phyloP scores from a whole-genome alignment of 2,113 vertebrate genomes.

The Dermatemys mawii region DNA sequence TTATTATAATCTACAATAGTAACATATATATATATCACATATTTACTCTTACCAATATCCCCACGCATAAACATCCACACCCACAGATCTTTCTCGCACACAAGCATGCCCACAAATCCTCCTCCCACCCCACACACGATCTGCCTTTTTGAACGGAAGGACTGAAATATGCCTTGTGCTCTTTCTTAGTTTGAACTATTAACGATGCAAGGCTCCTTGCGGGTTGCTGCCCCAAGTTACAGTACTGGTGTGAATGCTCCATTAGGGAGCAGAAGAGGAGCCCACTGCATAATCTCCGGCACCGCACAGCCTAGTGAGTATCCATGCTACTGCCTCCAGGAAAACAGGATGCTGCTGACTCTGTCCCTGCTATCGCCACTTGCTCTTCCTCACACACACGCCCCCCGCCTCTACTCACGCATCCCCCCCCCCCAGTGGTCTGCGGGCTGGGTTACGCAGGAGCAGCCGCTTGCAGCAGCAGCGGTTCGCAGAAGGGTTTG shows the following conservation, averaged over 20 bases:
- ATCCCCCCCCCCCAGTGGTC: conserved; percentile 38
- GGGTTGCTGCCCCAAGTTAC: not conserved
- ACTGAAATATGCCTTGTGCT: not conserved
- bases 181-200: not conserved
- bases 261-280: too few species aligned
- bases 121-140: not conserved
- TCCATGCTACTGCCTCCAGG: not conserved
- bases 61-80: not conserved
- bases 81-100: not conserved
- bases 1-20: too few species aligned
- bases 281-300: not conserved
- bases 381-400: not conserved
- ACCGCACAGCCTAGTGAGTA: not conserved
- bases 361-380: not conserved
- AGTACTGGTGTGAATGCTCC: not conserved
- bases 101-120: not conserved
- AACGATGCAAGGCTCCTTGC: not conserved
- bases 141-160: not conserved
- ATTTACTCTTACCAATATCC: not conserved
- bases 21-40: not conserved
- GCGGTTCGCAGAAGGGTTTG: conserved; percentile 22
- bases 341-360: not conserved
- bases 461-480: conserved; percentile 49
- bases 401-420: conserved; percentile 22
- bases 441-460: conserved; percentile 58